Conservation (phyloP, 2,888 invertebrate species). For the Kryphioiulus occultus region DNA sequence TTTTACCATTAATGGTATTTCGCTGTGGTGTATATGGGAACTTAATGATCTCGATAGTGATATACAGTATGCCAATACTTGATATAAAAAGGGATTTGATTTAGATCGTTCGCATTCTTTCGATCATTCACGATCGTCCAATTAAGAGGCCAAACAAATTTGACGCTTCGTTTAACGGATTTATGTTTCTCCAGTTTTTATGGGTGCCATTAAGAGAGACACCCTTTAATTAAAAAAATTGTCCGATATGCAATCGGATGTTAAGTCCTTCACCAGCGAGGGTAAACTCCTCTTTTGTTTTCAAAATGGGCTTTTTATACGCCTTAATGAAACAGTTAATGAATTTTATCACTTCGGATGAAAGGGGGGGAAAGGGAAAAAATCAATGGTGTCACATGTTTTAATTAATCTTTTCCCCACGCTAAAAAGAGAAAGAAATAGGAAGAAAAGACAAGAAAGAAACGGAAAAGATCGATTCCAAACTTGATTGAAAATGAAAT, state of each 20-base stretch:
- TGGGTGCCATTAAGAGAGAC: background rate
- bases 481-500: background rate
- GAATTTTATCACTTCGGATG: background rate
- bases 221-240: background rate
- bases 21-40: no score
- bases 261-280: background rate
- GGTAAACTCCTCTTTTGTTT: background rate
- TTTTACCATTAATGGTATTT: no score
- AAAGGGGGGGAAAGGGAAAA: background rate
- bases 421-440: background rate
- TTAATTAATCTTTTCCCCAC: background rate
- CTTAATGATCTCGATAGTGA: no score
- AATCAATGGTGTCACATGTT: background rate
- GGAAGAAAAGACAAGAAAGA: background rate
- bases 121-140: background rate
- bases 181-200: background rate
- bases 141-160: slow-evolving; percentile 7
- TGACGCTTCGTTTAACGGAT: slow-evolving; percentile 11
- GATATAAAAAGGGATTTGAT: background rate
- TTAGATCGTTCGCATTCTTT: background rate
- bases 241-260: background rate
- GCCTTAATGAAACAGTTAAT: slow-evolving; percentile 20
- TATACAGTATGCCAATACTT: no score
- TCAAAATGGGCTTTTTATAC: slow-evolving; percentile 1
- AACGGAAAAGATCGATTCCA: background rate